Conservation (phyloP, 2,797 vertebrate genomes). For the Notolabrus celidotus region DNA sequence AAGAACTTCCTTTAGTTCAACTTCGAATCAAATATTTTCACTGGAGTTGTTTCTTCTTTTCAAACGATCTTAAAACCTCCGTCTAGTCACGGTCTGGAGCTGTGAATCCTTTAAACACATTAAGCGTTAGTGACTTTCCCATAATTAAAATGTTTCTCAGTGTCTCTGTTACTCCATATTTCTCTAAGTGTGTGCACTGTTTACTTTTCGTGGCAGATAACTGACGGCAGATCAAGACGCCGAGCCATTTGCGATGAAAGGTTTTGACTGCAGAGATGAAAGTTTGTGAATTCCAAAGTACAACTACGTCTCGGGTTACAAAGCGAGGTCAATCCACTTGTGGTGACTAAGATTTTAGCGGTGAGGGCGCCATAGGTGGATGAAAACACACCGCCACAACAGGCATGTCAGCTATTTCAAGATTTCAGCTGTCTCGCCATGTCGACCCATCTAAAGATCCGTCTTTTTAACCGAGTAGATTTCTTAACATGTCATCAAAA, state of each 20-base stretch:
- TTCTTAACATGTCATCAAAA: slow-evolving; percentile 60
- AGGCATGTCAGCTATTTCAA: slow-evolving; percentile 64
- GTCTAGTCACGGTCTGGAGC: slow-evolving; percentile 8
- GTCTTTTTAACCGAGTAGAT: slow-evolving; percentile 5
- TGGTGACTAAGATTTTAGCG: slow-evolving; percentile 75
- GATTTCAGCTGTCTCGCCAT: slow-evolving; percentile 68
- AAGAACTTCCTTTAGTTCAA: background rate
- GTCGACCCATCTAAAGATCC: slow-evolving; percentile 34
- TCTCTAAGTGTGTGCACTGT: slow-evolving; percentile 61
- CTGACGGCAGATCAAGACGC: slow-evolving; percentile 77
- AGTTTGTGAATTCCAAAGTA: slow-evolving; percentile 86
- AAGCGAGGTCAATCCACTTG: slow-evolving; percentile 88
- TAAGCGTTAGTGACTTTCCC: slow-evolving; percentile 34
- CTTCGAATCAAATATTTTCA: too few relatives aligned
- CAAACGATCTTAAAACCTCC: background rate
- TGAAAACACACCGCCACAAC: slow-evolving; percentile 62
- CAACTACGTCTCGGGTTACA: slow-evolving; percentile 84
- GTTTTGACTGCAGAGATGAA: slow-evolving; percentile 86
- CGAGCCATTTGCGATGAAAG: slow-evolving; percentile 81
- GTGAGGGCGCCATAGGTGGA: slow-evolving; percentile 61
- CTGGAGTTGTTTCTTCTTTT: background rate
- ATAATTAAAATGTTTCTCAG: slow-evolving; percentile 71
- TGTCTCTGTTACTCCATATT: slow-evolving; percentile 55
- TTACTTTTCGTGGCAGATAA: slow-evolving; percentile 73
- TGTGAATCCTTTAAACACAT: slow-evolving; percentile 44